Evolutionary conservation across 1,140 invertebrate genomes (phyloP), one percentile per base, ranked within the genome.

Genomic region (Drosophila willistoni): DNA sequence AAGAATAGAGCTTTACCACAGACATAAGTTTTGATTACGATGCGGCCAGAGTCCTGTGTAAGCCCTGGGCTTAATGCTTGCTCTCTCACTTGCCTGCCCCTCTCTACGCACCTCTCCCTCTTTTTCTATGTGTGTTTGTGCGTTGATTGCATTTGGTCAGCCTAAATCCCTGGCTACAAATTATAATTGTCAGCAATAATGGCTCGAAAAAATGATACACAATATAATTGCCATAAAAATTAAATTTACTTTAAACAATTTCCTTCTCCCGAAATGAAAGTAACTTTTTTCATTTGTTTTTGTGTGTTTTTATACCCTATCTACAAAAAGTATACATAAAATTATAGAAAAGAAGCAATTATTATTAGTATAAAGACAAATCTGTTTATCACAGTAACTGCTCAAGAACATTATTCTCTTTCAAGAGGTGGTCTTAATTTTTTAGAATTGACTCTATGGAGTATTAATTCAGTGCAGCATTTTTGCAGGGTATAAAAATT

Each of bases 21-120:
- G 71, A 71, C 75, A 77, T 77, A 77, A 74, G 75, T 77, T 77
- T 77, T 77, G 75, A 77, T 77, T 77, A 77, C 67, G 72, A 71
- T 77, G 75, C 64, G 63, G 71, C 67, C 64, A 19, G 22, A 54
- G 44, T 64, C 51, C 63, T 54, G 59, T 73, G 36, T 73, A 77
- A 74, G 72, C 63, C 75, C 36, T 64, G 63, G 67, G 75, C 71
- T 64, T 74, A 67, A 68, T 36, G 56, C 56, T 14, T 22, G 17
- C 44, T 22, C 44, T 19, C 44, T 22, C 59, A 5, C 9, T 10
- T 12, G 34, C 9, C 9, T 12, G 34, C 9, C 9, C 9, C 34
- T 67, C 33, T 51, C 71, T 68, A 25, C 68, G 13, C 13, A 34
- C 36, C 22, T 64, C 3, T 55, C n/a, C n/a, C 9, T 55, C 5